Base-by-base conservation (phyloP, 2,888 invertebrate species). In the Nomada ruficornis region DNA sequence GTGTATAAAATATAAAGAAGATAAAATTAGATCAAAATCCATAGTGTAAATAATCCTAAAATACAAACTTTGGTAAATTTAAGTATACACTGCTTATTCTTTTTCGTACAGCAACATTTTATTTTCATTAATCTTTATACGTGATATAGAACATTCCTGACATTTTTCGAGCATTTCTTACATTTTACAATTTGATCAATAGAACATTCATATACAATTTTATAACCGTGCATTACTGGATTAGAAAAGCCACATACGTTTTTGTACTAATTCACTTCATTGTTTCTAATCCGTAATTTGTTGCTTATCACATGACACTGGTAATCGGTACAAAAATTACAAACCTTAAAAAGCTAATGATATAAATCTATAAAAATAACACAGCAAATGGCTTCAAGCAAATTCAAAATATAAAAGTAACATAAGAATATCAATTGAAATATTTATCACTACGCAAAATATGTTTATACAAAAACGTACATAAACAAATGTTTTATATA, bases 191-290 rank as follows among this genome's bases (percentile, higher is more conserved):
- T 71, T 73, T 68, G 52, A 79, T 69, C 62, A 44, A 64, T 80
- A 83, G 74, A 82, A 82, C 77, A 62, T 77, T 78, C 71, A 69
- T 77, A 77, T 77, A 83, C 63, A 83, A 71, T 71, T 69, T 83
- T 54, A 62, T 76, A 75, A 69, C 64, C 55, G 70, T 82, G 69
- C 80, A 80, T 80, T 83, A 84, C 62, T 76, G 67, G 59, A 82
- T 80, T 73, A 84, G 70, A 83, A 83, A 80, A 83, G 83, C 83
- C 83, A 78, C 76, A 72, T 77, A 71, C 44, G 63, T 72, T 82
- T 82, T 83, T 84, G 83, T 84, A 84, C 84, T 84, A 70, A 82
- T 83, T 83, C 67, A 55, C 77, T 75, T 70, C 71, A 77, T 77
- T 63, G 42, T 69, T 64, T 77, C 75, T 83, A 80, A 72, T 78